phyloP scores from a whole-genome alignment of 1,140 invertebrate genomes.

The Telenomus remus region DNA sequence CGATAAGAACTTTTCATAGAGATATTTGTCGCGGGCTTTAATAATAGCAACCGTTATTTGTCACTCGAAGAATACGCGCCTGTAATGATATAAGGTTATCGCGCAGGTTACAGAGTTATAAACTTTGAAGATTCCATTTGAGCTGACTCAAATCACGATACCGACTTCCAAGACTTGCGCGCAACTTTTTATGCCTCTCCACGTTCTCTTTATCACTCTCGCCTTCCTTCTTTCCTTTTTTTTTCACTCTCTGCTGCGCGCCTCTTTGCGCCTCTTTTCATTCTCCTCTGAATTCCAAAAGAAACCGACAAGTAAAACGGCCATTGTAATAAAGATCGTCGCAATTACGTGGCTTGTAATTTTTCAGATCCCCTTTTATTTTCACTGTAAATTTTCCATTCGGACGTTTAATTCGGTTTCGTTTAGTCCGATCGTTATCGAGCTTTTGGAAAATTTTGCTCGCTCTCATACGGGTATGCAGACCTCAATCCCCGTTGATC shows the following conservation, averaged over 20 bases:
- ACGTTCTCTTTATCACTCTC: constrained; percentile 23
- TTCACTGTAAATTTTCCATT: neutral
- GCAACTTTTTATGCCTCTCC: constrained; percentile 21
- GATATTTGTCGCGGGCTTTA: constrained; percentile 30
- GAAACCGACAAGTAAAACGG: no score
- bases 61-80: constrained; percentile 33
- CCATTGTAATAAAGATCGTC: no score
- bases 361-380: no score
- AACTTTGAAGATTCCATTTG: constrained; percentile 51
- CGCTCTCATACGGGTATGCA: constrained; percentile 21
- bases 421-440: no score
- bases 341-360: no score
- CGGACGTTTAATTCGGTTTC: neutral
- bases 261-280: neutral
- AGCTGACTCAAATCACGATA: constrained; percentile 46
- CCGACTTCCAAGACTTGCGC: constrained; percentile 19
- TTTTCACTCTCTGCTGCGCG: neutral
- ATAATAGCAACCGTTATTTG: constrained; percentile 33
- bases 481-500: constrained; percentile 33
- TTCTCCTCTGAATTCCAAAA: no score
- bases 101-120: constrained; percentile 51
- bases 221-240: constrained; percentile 9
- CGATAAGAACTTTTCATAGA: constrained; percentile 17
- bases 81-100: constrained; percentile 52
- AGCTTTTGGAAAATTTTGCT: no score